Evolutionary conservation across 2,797 vertebrate genomes (phyloP).

Genomic region (Sciaenops ocellatus): DNA sequence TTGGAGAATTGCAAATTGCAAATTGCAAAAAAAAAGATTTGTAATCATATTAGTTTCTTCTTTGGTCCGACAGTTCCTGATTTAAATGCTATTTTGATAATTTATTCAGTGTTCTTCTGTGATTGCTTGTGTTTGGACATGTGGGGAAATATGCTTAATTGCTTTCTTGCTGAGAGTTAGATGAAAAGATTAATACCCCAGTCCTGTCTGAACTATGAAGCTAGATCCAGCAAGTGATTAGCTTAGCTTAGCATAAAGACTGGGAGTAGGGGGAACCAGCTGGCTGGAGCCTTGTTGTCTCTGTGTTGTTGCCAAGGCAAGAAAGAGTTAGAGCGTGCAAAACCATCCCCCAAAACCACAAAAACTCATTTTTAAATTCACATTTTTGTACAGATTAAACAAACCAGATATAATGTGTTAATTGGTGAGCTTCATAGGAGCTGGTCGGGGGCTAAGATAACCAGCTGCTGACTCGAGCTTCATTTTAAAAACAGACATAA

Average conservation of each 20-base stretch:
- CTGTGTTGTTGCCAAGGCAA: too few relatives aligned
- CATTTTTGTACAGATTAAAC: background rate
- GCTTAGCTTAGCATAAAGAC: background rate
- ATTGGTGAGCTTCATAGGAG: background rate
- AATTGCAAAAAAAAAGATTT: background rate
- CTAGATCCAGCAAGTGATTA: background rate
- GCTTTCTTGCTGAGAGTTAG: background rate
- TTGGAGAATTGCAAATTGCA: too few relatives aligned
- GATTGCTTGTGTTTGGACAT: background rate
- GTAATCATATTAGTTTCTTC: background rate
- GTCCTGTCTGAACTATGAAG: background rate
- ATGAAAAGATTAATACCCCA: background rate
- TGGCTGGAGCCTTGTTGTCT: too few relatives aligned
- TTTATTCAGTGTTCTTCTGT: background rate
- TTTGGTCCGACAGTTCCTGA: background rate
- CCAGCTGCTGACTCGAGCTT: too few relatives aligned
- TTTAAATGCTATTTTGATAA: background rate
- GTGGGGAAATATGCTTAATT: background rate
- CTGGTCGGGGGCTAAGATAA: too few relatives aligned
- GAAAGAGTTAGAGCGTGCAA: background rate
- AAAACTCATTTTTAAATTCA: too few relatives aligned
- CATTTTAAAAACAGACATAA: too few relatives aligned
- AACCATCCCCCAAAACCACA: background rate
- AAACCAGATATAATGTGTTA: background rate
- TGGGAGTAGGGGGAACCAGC: too few relatives aligned